phyloP scores from a whole-genome alignment of 2,797 vertebrate species.

The Bryconaethiops microstoma region DNA sequence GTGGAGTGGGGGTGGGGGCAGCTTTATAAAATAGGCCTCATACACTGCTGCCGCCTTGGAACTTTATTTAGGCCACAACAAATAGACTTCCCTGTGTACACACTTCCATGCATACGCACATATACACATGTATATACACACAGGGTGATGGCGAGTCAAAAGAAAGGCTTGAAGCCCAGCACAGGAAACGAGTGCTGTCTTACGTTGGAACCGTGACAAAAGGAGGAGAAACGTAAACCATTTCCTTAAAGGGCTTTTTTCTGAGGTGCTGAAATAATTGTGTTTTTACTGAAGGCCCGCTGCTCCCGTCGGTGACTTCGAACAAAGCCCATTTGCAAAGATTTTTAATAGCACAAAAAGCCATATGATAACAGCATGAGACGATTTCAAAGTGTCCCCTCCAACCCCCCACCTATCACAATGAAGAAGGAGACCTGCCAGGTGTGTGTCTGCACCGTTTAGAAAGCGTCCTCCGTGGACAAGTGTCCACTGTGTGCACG shows the following conservation, averaged over 20 bases:
- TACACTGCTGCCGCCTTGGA: constrained; percentile 50
- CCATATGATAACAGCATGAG: constrained; percentile 73
- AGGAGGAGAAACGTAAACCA: constrained; percentile 56
- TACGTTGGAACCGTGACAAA: constrained; percentile 59
- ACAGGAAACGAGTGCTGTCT: constrained; percentile 47
- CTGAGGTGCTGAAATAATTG: constrained; percentile 64
- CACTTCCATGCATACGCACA: constrained; percentile 16
- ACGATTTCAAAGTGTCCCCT: constrained; percentile 63
- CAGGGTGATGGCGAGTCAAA: constrained; percentile 5
- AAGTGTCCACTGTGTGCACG: constrained; percentile 72
- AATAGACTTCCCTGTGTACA: constrained; percentile 16
- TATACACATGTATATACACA: constrained; percentile 24
- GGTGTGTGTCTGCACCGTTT: constrained; percentile 53
- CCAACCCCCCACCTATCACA: constrained; percentile 72
- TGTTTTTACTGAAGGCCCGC: constrained; percentile 39
- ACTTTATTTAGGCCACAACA: constrained; percentile 51
- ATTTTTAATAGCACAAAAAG: constrained; percentile 61
- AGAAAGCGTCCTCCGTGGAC: constrained; percentile 37
- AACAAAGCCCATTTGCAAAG: constrained; percentile 61
- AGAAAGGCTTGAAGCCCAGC: constrained; percentile 31
- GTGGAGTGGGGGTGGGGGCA: background rate
- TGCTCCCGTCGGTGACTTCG: constrained; percentile 66
- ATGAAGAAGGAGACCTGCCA: constrained; percentile 73
- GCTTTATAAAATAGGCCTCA: constrained; percentile 49
- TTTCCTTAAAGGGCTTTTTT: constrained; percentile 65